Conservation (phyloP, 2,113 vertebrate species). For the Pedionomus torquatus region DNA sequence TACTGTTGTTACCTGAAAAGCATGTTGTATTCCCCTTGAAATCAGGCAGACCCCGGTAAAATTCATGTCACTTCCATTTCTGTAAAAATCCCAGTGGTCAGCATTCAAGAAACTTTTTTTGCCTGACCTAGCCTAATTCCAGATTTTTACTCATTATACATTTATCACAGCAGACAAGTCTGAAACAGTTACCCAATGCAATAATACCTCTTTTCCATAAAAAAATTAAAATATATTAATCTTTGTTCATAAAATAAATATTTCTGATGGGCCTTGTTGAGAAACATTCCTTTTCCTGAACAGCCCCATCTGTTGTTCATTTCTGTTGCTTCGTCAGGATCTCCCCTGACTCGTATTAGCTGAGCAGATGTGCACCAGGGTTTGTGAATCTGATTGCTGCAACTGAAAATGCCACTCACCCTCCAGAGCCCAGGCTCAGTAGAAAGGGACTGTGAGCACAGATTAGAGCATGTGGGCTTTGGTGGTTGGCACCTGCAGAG, state of each 20-base stretch:
- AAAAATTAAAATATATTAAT: background rate
- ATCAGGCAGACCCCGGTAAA: background rate
- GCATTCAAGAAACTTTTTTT: background rate
- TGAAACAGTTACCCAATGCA: background rate
- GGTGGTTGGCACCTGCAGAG: no score
- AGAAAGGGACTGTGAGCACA: background rate
- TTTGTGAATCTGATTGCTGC: background rate
- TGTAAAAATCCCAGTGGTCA: background rate
- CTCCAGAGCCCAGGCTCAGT: background rate
- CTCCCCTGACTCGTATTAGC: rapidly evolving
- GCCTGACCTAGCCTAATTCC: background rate
- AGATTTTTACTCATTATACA: background rate
- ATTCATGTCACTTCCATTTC: background rate
- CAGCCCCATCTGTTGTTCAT: background rate
- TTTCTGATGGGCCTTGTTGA: background rate
- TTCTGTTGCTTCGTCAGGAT: background rate
- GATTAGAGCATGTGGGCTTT: rapidly evolving
- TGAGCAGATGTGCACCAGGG: background rate
- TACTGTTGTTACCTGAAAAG: background rate
- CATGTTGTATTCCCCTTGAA: background rate
- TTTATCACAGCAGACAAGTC: background rate
- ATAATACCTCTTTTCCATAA: background rate
- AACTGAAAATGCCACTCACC: rapidly evolving
- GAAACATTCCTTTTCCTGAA: background rate
- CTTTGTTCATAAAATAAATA: background rate